These are phyloP conservation scores for Serrognathus titanus DNA, from an alignment of 2,888 invertebrate genomes.

Conservation along the genomic window DNA sequence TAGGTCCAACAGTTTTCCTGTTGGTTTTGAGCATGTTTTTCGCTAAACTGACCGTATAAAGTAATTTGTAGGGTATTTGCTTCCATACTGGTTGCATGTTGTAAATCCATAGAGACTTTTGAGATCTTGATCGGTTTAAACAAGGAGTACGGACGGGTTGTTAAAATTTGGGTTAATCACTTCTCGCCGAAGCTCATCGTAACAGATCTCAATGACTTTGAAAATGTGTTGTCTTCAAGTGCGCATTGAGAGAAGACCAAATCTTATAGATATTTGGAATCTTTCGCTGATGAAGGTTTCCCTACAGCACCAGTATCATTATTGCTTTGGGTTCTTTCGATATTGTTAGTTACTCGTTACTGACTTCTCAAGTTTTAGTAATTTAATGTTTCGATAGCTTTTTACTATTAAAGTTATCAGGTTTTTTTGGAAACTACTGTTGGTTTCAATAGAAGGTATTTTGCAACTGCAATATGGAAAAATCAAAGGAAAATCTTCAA, in stretches of 20 bases:
- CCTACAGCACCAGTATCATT: background rate
- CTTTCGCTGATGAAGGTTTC: background rate
- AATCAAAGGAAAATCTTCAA: constrained; percentile 48
- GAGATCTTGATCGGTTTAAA: background rate
- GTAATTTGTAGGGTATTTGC: background rate
- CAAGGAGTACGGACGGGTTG: background rate
- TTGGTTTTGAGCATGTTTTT: too few relatives aligned
- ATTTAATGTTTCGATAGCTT: too few relatives aligned
- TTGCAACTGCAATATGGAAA: constrained; percentile 35
- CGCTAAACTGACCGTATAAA: background rate
- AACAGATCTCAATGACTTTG: background rate
- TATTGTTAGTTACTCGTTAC: too few relatives aligned
- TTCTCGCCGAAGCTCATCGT: background rate
- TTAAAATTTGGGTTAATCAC: constrained; percentile 1
- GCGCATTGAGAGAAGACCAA: background rate
- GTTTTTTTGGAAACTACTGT: too few relatives aligned
- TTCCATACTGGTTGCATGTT: background rate
- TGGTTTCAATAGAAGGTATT: too few relatives aligned
- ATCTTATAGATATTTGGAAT: background rate
- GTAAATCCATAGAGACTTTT: background rate
- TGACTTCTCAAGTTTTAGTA: too few relatives aligned
- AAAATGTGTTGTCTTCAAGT: background rate
- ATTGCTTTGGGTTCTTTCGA: too few relatives aligned
- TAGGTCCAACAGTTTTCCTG: background rate
- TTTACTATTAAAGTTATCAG: too few relatives aligned